Evolutionary conservation across 2,797 vertebrate species (phyloP).

Genomic region (Scarus forsteni): DNA sequence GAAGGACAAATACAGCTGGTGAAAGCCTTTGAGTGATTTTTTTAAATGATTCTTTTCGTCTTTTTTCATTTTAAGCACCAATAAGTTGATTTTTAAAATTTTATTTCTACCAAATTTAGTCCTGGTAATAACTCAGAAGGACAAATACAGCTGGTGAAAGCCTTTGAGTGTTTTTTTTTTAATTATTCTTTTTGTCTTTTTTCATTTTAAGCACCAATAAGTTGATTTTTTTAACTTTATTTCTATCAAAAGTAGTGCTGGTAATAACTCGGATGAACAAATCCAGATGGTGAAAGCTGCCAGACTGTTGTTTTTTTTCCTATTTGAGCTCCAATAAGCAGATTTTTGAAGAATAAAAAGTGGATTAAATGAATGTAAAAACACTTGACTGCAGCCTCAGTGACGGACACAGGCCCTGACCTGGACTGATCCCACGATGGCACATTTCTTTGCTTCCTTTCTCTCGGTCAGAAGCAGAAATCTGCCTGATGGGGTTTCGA

Average conservation of each 20-base stretch:
- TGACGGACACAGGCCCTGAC: background rate
- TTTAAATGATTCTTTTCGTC: too few relatives aligned
- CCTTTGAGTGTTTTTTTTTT: background rate
- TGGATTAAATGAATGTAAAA: too few relatives aligned
- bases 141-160: slow-evolving; percentile 58
- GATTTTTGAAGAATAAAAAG: too few relatives aligned
- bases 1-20: slow-evolving; percentile 61
- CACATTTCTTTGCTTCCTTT: slow-evolving; percentile 42
- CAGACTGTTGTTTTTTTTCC: too few relatives aligned
- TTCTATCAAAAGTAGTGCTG: slow-evolving; percentile 31
- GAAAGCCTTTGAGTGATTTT: background rate
- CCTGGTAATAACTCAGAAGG: slow-evolving; percentile 43
- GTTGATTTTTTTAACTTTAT: too few relatives aligned
- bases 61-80: slow-evolving; percentile 15
- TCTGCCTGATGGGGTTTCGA: slow-evolving; percentile 5
- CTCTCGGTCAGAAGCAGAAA: slow-evolving; percentile 30
- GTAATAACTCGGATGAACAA: slow-evolving; percentile 41
- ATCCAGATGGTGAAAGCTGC: slow-evolving; percentile 56
- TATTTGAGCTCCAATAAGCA: too few relatives aligned
- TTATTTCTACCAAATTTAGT: slow-evolving; percentile 20
- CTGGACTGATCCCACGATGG: slow-evolving; percentile 16
- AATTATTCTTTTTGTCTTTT: too few relatives aligned
- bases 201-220: too few relatives aligned
- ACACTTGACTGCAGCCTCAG: too few relatives aligned
- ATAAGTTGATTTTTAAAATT: background rate